These are phyloP conservation scores for Barypeithes pellucidus DNA, from an alignment of 2,888 invertebrate genomes.

Conservation along the genomic window DNA sequence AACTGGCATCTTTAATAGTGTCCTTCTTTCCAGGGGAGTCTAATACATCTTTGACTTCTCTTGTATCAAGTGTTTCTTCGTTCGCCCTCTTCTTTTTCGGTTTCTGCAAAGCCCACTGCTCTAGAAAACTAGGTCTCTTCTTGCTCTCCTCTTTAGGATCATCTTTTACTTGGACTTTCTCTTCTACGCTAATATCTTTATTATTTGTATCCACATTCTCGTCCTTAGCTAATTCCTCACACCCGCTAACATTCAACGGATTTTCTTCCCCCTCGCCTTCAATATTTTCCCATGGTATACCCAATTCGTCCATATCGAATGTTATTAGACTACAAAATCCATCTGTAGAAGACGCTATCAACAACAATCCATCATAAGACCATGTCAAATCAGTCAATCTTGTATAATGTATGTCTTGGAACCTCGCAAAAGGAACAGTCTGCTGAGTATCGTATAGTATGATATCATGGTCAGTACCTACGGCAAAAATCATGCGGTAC, in stretches of 20 bases:
- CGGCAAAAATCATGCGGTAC: conserved; percentile 91
- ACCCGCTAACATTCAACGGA: conserved; percentile 60
- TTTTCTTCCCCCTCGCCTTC: conserved; percentile 66
- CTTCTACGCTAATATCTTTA: conserved; percentile 45
- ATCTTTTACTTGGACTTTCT: conserved; percentile 13
- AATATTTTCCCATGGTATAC: conserved; percentile 73
- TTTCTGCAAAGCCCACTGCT: conserved; percentile 65
- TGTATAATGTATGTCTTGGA: conserved; percentile 92
- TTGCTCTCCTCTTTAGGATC: conserved; percentile 55
- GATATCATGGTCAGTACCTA: conserved; percentile 90
- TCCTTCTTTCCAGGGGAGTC: not conserved
- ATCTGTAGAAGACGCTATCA: conserved; percentile 90
- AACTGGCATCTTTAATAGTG: not conserved
- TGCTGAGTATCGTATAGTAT: conserved; percentile 93
- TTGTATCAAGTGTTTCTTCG: conserved; percentile 29
- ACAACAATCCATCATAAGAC: conserved; percentile 84
- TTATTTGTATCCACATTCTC: conserved; percentile 58
- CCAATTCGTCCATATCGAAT: conserved; percentile 84
- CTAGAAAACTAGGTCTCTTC: conserved; percentile 65
- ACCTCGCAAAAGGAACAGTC: conserved; percentile 80
- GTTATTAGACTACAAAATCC: conserved; percentile 90
- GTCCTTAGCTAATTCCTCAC: conserved; percentile 60
- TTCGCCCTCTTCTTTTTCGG: conserved; percentile 48
- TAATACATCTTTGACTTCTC: conserved; percentile 29
- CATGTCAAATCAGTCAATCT: conserved; percentile 90